Evolutionary conservation across 2,113 vertebrate species (phyloP), one percentile per base, ranked within the genome.

Genomic region (Fulmarus glacialis): DNA sequence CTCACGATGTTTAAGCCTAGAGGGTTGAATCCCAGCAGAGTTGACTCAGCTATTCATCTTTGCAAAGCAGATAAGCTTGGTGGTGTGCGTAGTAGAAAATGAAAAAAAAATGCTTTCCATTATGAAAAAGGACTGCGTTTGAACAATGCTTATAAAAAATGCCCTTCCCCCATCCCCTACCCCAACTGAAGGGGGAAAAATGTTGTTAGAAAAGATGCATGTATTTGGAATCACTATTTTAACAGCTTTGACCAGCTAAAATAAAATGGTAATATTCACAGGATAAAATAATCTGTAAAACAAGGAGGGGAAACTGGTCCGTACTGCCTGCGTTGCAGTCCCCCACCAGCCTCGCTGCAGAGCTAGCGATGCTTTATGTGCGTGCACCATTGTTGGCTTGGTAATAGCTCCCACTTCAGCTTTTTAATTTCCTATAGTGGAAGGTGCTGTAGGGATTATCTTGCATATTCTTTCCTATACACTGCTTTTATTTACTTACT

Each of bases 21-120:
- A 90, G 89, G 83, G 66, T 1, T 96, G 93, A 72, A 94, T 93
- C 91, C 72, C 93, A 72, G 52, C 40, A 72, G 83, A 52, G 64
- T 66, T 97, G 96, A 96, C 89, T 97, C 81, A 96, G 89, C 87
- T 91, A 19, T 58, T 97, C 30, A 15, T 89, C 70, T 73, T 32
- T 55, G 45, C n/a, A 21, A 66, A 93, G 40, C 38, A 85, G 89
- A 90, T 91, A 89, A 95, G 45, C 62, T 66, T 11, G 6, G 45
- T 59, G 12, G 6, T 11, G 48, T 77, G 32, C 2, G 4, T 36
- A 42, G n/a, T 45, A 82, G 71, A 62, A 75, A 70, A 73, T 62
- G 21, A 19, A 24, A 18, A 48, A 26, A 42, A n/a, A 10, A 18
- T 0, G 4, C 10, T 48, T 78, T 87, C 72, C 30, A 6, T 96